Percentiles rank a stretch among this genome's conserved stretches.
phyloP scores from a whole-genome alignment of 2,888 invertebrate genomes.

The Dioctria rufipes region DNA sequence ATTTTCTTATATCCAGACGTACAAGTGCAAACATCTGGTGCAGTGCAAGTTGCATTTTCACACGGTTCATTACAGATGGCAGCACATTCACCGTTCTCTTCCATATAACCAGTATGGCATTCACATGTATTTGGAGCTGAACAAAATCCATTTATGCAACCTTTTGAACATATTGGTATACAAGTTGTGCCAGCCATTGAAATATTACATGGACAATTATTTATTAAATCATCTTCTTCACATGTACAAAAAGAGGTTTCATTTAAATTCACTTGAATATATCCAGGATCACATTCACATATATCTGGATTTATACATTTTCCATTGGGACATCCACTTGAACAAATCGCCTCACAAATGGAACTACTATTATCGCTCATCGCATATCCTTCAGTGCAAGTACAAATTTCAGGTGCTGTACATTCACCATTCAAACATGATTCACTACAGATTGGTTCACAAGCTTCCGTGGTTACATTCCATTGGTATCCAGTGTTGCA shows the following conservation, averaged over 20 bases:
- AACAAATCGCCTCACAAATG: slow-evolving; percentile 67
- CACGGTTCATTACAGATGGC: slow-evolving; percentile 39
- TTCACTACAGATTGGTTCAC: slow-evolving; percentile 65
- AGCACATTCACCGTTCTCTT: slow-evolving; percentile 7
- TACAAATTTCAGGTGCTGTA: slow-evolving; percentile 61
- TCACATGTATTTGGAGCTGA: slow-evolving; percentile 73
- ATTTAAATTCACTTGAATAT: slow-evolving; percentile 5
- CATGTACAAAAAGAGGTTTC: slow-evolving; percentile 51
- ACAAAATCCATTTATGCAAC: slow-evolving; percentile 68
- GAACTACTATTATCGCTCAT: not conserved
- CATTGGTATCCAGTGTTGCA: slow-evolving; percentile 37
- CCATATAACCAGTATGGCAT: slow-evolving; percentile 72
- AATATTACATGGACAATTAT: slow-evolving; percentile 28
- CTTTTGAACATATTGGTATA: slow-evolving; percentile 64
- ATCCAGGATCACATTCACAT: not conserved
- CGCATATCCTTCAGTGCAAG: slow-evolving; percentile 69
- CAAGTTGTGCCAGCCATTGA: slow-evolving; percentile 59
- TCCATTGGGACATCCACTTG: slow-evolving; percentile 66
- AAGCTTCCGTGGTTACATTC: slow-evolving; percentile 54
- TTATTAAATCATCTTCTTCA: slow-evolving; percentile 50
- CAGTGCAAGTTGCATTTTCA: slow-evolving; percentile 63
- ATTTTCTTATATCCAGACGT: slow-evolving; percentile 65
- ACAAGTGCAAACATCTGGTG: slow-evolving; percentile 70
- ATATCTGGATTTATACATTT: slow-evolving; percentile 64
- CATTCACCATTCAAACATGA: slow-evolving; percentile 68